Percentiles rank a stretch among this genome's conserved stretches.
Evolutionary conservation across 2,888 invertebrate genomes (phyloP).

Genomic region (Arrhopalites spinosus): DNA sequence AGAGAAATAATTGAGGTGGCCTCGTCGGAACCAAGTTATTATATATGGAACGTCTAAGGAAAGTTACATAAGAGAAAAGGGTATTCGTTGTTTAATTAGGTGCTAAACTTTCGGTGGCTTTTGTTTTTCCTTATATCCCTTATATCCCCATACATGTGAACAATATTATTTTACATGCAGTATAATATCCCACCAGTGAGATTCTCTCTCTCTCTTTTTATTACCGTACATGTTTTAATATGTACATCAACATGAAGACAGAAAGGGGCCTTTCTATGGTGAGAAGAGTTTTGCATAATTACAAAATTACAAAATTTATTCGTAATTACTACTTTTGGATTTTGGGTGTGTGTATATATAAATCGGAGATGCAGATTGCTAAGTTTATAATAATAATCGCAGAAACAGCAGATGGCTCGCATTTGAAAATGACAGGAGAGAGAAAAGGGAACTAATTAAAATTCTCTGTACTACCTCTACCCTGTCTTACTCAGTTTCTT

Average conservation of each 20-base stretch:
- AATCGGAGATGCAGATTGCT: conserved; percentile 41
- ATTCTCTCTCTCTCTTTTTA: neutral
- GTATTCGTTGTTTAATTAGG: conserved; percentile 51
- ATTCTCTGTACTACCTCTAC: conserved; percentile 42
- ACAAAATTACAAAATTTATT: conserved; percentile 52
- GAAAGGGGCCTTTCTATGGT: neutral
- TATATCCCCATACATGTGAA: neutral
- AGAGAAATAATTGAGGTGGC: conserved; percentile 41
- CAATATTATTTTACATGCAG: neutral
- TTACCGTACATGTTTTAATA: too few relatives aligned
- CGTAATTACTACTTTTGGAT: conserved; percentile 50
- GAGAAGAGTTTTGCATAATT: conserved; percentile 51
- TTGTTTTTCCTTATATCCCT: conserved; percentile 39
- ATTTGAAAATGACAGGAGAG: conserved; percentile 49
- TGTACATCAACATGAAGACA: too few relatives aligned
- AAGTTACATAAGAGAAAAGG: conserved; percentile 42
- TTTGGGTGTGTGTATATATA: conserved; percentile 46
- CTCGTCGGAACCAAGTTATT: conserved; percentile 45
- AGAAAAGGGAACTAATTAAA: conserved; percentile 52
- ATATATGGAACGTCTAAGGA: conserved; percentile 44
- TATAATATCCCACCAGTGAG: too few relatives aligned
- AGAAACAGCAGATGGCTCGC: conserved; percentile 47
- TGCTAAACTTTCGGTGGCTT: conserved; percentile 50
- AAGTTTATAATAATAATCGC: conserved; percentile 52
- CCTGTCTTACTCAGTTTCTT: conserved; percentile 23